Evolutionary conservation across 2,113 vertebrate genomes (phyloP), one percentile per base, ranked within the genome.

Genomic region (Plectropomus leopardus): DNA sequence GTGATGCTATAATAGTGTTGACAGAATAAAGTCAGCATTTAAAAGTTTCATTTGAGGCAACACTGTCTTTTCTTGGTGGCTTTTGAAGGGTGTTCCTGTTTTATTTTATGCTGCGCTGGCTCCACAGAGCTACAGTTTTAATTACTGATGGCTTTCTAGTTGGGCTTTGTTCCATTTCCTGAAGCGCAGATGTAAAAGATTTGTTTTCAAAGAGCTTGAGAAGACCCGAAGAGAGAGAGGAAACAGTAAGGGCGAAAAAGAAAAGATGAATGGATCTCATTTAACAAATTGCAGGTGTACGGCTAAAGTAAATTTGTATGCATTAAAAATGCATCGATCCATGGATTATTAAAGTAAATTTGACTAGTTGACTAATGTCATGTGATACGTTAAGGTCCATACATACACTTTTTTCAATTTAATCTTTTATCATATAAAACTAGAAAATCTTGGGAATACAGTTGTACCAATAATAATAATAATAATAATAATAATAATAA

Each of bases 1-100:
- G n/a, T 57, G n/a, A 23, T 21, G 9, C 65, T 86, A 26, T 67
- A 36, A 76, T 51, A 30, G 48, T 86, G 57, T 85, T 82, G 82
- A 86, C 74, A 89, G 63, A 80, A 74, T 30, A 82, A 82, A 88
- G 32, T 53, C 66, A 7, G 63, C 51, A 58, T 65, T 64, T 83
- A 78, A 83, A 67, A 72, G 73, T 90, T 93, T 92, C 82, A 93
- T 86, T 74, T 83, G 85, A 92, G 89, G 90, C 92, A 92, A 88
- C 69, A 63, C 61, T 63, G 30, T 76, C 69, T 89, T 84, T 88
- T 89, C 67, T 91, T 72, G 21, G 64, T 68, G 54, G 47, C 1
- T 76, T 90, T 94, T 93, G 92, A 91, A 78, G 76, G 34, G 19
- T 80, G 85, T 83, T 53, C 64, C 53, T 72, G 8, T 88, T 94